Evolutionary conservation across 2,797 vertebrate genomes (phyloP), one percentile per base, ranked within the genome.

Genomic region (Hylomyscus alleni): DNA sequence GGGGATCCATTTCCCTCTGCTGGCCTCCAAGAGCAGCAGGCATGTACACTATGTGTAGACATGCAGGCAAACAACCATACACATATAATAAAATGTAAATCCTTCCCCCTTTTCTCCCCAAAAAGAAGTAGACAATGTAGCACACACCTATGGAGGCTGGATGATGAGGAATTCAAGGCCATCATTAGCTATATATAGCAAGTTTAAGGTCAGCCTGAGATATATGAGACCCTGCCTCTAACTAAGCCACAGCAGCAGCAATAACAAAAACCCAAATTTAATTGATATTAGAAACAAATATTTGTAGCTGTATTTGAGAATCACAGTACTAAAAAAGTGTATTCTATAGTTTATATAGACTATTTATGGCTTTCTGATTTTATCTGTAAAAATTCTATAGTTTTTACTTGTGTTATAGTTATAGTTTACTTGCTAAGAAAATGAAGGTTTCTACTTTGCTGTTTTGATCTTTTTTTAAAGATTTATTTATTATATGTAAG

Each of bases 311-410:
- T 62, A 83, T 84, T 31, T 65, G 58, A 65, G 37, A 84, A 84
- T 31, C 58, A 47, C 15, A 65, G 9, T 94, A 58, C 75, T 72
- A 50, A 84, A 85, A 85, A 82, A 24, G 47, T 86, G 0, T 82
- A 31, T 31, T n/a, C 31, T 85, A 40, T 72, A 52, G 24, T 73
- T 90, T 95, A 40, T 60, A 0, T 78, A 89, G 44, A 34, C 80
- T 54, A 72, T 60, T 86, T 47, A 62, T 54, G 6, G 22, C 81
- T 93, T 90, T 69, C 50, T 84, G 24, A 58, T 34, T 90, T 90
- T 94, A 90, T 78, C 47, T 94, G 0, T 60, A 56, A 84, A 86
- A 67, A 47, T 82, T 67, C 90, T 93, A 12, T 92, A 56, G 40
- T 60, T n/a, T 67, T 97, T 77, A 1, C 40, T 84, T 67, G 69